Percentiles rank a stretch among this genome's conserved stretches.
These are phyloP conservation scores for Marmota flaviventris DNA, from an alignment of 2,113 vertebrate species.

Conservation along the genomic window DNA sequence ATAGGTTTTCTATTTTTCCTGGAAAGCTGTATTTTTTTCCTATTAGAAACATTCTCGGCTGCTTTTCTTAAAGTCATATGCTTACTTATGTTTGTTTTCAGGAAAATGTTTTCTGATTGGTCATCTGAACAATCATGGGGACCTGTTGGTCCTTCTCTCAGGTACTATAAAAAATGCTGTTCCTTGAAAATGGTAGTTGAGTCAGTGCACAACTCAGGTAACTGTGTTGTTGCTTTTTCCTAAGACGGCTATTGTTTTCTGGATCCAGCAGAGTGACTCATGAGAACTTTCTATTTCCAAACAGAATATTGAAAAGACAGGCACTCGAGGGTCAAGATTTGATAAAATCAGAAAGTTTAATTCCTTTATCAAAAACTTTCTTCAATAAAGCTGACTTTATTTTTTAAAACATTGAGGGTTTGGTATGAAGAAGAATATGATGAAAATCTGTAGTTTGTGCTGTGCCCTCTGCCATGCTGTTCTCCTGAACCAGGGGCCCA, in stretches of 20 bases:
- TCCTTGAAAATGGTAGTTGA: background rate
- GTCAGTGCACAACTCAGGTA: background rate
- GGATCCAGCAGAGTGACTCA: background rate
- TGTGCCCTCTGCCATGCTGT: too few relatives aligned
- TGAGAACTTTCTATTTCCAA: background rate
- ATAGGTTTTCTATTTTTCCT: background rate
- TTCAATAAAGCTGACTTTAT: background rate
- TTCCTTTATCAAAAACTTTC: background rate
- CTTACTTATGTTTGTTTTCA: background rate
- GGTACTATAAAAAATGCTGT: background rate
- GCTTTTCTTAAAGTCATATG: background rate
- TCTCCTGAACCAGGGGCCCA: too few relatives aligned
- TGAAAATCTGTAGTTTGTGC: too few relatives aligned
- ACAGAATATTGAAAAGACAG: background rate
- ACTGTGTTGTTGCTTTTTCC: background rate
- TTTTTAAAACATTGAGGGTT: too few relatives aligned
- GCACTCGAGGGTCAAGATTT: background rate
- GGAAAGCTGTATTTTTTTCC: background rate
- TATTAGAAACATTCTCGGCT: background rate
- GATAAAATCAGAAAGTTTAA: background rate
- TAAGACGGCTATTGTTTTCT: background rate
- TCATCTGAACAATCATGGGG: background rate
- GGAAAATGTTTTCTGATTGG: background rate
- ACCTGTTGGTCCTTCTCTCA: background rate
- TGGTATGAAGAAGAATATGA: too few relatives aligned